phyloP scores from a whole-genome alignment of 2,888 invertebrate species.

The Leptopilina drosophilae region DNA sequence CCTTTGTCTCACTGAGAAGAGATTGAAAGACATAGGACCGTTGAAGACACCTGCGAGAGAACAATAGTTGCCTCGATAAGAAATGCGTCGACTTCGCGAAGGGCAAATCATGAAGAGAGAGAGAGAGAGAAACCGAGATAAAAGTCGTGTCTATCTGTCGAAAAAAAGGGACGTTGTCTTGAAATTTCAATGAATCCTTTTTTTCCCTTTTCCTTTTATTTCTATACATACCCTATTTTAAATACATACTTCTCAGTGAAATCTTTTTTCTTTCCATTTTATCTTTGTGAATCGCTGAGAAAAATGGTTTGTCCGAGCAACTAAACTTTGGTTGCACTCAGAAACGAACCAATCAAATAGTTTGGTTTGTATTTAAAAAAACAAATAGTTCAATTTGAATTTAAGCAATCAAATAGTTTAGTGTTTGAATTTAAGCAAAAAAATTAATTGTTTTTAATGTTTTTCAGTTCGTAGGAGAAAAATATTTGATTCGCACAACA shows the following conservation, averaged over 20 bases:
- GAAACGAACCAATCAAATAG: no score
- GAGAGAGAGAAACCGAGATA: background rate
- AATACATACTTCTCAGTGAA: background rate
- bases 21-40: constrained; percentile 31
- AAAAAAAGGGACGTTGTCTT: constrained; percentile 20
- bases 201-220: background rate
- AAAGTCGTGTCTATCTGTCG: constrained; percentile 26
- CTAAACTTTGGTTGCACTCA: no score
- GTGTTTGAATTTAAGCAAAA: no score
- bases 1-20: constrained; percentile 7
- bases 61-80: constrained; percentile 38
- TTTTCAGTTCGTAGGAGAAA: no score
- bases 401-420: no score
- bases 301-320: no score
- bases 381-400: no score
- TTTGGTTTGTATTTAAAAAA: no score
- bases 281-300: no score
- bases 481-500: no score
- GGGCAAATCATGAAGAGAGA: constrained; percentile 19
- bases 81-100: constrained; percentile 37
- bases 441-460: no score
- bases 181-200: background rate
- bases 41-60: constrained; percentile 32
- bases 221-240: background rate
- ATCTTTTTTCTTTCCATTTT: no score